Base-by-base conservation (phyloP, 2,888 invertebrate species). In the Philereme transversata region DNA sequence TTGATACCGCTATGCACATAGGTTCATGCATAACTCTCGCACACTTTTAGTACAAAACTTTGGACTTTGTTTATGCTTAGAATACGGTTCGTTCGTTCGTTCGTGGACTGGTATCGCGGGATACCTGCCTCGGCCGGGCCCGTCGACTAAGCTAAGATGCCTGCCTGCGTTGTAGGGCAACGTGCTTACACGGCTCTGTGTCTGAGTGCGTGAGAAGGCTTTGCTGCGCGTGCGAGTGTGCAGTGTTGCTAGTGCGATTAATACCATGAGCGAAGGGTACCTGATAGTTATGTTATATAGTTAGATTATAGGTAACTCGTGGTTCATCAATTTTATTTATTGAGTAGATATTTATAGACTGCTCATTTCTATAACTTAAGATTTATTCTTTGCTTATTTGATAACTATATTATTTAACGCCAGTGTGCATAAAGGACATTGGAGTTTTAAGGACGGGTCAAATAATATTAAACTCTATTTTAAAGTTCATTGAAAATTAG, bases 81-180 rank as follows among this genome's bases (percentile, higher is more conserved):
- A 69, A 76, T 74, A 76, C 62, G 76, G 74, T 84, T 85, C 74
- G 86, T 90, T 91, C 91, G 91, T 90, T 91, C 91, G 90, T 86
- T 91, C 91, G 89, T 89, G 83, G 74, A 77, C 88, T 85, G 88
- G 88, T 84, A 81, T 73, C 83, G 73, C 82, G 75, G 77, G 75
- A 72, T 87, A 88, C 87, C 87, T 86, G 85, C 83, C 76, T 72
- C 77, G 72, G 71, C 71, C 75, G 70, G 71, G 78, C 81, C 83
- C 85, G 87, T 78, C 82, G 76, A 78, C 79, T 83, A 81, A 79
- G 40, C 40, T 40, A 56, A 52, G 6, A 33, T 46, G 45, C 45
- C 49, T 51, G 35, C 45, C 40, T 6, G 40, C 40, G 40, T 40
- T 40, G 40, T 69, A 71, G 73, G 71, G 74, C 77, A 74, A 22